A percentile compares a stretch with the other conserved stretches of the same genome.
Conservation (phyloP, 2,113 vertebrate species). For the Junco hyemalis region DNA sequence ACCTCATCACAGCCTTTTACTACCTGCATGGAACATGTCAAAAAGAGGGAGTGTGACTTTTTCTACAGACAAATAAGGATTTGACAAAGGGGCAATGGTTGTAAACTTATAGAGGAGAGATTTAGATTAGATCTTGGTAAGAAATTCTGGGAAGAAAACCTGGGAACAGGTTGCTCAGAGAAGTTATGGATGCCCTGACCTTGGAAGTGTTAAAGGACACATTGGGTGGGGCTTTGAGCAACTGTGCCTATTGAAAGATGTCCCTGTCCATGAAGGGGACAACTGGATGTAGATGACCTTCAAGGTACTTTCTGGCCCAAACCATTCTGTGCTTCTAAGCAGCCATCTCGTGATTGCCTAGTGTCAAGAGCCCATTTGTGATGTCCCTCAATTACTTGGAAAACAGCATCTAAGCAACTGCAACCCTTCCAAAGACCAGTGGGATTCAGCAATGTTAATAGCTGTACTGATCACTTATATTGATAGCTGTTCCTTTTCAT, state of each 20-base stretch:
- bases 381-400: neutral
- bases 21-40: neutral
- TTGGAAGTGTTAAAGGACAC: neutral
- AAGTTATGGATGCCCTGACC: neutral
- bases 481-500: neutral
- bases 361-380: rapidly evolving
- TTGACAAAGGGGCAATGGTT: neutral
- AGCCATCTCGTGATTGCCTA: neutral
- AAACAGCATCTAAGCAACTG: neutral
- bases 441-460: neutral
- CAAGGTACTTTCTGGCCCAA: neutral
- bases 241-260: neutral
- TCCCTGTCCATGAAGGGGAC: neutral
- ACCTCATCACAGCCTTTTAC: neutral
- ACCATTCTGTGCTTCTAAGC: neutral
- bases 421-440: neutral
- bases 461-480: neutral
- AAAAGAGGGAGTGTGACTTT: neutral
- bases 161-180: neutral
- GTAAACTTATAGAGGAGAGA: neutral
- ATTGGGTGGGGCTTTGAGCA: neutral
- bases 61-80: neutral
- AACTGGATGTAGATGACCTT: neutral
- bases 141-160: neutral
- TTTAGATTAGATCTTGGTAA: neutral